Conservation (phyloP, 2,888 invertebrate genomes). For the Drosophila buzzatii region DNA sequence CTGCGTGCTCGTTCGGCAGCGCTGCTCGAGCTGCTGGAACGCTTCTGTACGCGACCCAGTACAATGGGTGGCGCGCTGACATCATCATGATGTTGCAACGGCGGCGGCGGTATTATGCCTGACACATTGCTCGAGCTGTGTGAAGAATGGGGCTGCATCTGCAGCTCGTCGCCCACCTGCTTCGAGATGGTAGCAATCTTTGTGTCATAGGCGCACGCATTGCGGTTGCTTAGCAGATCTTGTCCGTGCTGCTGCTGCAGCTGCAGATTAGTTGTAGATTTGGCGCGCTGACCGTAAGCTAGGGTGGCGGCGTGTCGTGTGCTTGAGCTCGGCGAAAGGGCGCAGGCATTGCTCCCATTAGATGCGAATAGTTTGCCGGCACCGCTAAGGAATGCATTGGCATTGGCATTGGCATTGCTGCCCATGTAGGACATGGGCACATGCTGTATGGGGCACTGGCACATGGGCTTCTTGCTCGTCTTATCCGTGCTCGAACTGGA, state of each 20-base stretch:
- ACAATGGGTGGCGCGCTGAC: constrained; percentile 78
- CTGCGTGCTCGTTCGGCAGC: constrained; percentile 64
- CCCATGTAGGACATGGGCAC: constrained; percentile 86
- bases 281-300: constrained; percentile 73
- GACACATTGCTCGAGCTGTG: constrained; percentile 50
- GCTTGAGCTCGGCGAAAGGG: constrained; percentile 64
- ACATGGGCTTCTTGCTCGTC: constrained; percentile 83
- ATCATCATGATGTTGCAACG: constrained; percentile 77
- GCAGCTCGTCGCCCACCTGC: constrained; percentile 81
- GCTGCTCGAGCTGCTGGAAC: constrained; percentile 58
- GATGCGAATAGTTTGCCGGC: constrained; percentile 66
- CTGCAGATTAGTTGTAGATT: constrained; percentile 70
- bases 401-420: constrained; percentile 79
- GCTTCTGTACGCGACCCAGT: constrained; percentile 80
- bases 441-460: constrained; percentile 85
- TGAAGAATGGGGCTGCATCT: constrained; percentile 49
- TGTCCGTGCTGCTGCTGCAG: constrained; percentile 54
- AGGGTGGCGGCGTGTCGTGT: constrained; percentile 64
- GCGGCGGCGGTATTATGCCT: constrained; percentile 70
- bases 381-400: constrained; percentile 69
- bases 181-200: constrained; percentile 85
- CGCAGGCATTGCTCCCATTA: constrained; percentile 51
- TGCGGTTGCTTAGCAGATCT: constrained; percentile 61
- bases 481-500: constrained; percentile 39
- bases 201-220: constrained; percentile 76